Evolutionary conservation across 2,113 vertebrate genomes (phyloP).

Genomic region (Cheirogaleus medius): DNA sequence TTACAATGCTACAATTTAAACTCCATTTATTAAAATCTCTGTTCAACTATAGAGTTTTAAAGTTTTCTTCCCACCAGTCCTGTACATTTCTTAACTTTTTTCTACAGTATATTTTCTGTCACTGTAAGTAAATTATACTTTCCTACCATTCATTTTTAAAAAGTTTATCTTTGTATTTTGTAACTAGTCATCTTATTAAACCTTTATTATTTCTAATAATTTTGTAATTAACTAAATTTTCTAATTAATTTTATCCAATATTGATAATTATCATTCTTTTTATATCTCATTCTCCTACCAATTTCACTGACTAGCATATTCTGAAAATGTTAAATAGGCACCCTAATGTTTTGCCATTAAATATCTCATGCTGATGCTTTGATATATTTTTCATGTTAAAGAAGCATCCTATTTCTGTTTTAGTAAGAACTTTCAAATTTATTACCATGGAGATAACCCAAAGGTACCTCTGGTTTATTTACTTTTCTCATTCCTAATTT

Average conservation of each 20-base stretch:
- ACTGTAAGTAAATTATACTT: background rate
- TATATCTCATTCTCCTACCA: background rate
- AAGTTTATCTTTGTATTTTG: background rate
- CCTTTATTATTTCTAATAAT: background rate
- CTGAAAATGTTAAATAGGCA: background rate
- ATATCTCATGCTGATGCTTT: background rate
- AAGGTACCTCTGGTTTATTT: background rate
- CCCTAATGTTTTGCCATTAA: background rate
- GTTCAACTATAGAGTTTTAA: background rate
- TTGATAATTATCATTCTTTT: background rate
- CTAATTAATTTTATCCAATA: background rate
- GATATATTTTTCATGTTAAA: background rate
- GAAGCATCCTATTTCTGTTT: background rate
- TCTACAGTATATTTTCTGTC: background rate
- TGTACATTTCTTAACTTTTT: background rate
- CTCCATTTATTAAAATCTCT: background rate
- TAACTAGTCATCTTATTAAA: background rate
- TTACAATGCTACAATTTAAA: background rate
- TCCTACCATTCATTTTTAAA: background rate
- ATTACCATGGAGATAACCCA: background rate
- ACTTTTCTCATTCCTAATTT: background rate
- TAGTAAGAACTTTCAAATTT: constrained; percentile 23
- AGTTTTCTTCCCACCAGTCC: background rate
- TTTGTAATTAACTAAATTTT: background rate
- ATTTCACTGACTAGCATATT: background rate